Percentiles rank a stretch among this genome's conserved stretches.
Evolutionary conservation across 2,113 vertebrate genomes (phyloP).

Genomic region (Donacobius atricapilla): DNA sequence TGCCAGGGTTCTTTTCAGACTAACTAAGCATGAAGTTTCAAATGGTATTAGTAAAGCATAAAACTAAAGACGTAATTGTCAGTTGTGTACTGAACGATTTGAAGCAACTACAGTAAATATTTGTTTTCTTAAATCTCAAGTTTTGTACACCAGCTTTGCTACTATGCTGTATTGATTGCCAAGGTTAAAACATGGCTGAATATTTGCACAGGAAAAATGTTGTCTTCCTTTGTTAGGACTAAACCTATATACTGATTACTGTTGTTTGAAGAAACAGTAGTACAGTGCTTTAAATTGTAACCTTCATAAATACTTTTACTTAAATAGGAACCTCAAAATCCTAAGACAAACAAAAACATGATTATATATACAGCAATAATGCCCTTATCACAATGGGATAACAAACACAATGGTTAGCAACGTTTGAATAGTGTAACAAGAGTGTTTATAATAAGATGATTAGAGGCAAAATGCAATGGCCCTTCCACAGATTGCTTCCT

Average conservation of each 20-base stretch:
- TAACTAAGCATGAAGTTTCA: not conserved
- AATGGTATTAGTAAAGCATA: not conserved
- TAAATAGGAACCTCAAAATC: conserved; percentile 21
- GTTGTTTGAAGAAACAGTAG: not conserved
- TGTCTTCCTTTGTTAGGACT: not conserved
- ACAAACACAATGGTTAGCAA: conserved; percentile 15
- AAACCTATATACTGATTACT: conserved; percentile 20
- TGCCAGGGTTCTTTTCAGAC: not conserved
- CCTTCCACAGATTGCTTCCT: not conserved
- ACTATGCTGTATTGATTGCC: not conserved
- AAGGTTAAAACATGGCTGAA: conserved; percentile 27
- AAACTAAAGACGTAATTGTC: not conserved
- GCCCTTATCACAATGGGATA: conserved; percentile 28
- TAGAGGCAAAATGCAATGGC: not conserved
- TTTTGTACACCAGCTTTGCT: conserved; percentile 24
- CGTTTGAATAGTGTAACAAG: not conserved
- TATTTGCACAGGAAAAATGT: conserved; percentile 11
- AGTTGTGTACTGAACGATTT: conserved; percentile 35
- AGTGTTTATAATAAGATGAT: not conserved
- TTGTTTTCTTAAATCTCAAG: conserved; percentile 35
- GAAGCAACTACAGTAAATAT: conserved; percentile 21
- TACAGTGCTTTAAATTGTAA: not conserved
- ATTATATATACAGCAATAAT: conserved; percentile 16
- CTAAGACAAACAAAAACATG: conserved; percentile 25
- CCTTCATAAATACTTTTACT: conserved; percentile 40